Conservation (phyloP, 2,888 invertebrate genomes). For the Agrilus cyanescens region DNA sequence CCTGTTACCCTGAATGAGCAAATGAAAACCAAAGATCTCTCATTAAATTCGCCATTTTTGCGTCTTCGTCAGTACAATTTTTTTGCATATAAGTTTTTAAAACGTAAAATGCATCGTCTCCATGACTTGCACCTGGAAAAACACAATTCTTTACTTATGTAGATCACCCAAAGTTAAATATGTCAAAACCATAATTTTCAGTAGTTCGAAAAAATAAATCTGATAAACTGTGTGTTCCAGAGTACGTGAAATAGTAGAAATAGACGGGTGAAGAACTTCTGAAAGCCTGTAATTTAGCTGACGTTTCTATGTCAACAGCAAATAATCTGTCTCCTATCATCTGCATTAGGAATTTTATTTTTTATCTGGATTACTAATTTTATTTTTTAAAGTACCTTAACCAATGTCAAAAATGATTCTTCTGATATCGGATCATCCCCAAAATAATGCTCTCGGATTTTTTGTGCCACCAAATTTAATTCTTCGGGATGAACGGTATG, state of each 20-base stretch:
- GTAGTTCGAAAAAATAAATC: too few relatives aligned
- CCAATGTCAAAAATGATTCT: conserved; percentile 14
- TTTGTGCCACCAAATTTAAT: conserved; percentile 36
- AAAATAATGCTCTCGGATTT: conserved; percentile 46
- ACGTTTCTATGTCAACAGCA: conserved; percentile 41
- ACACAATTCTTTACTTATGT: not conserved
- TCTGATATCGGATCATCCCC: conserved; percentile 37
- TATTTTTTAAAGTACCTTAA: conserved; percentile 10
- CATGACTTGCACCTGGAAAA: conserved; percentile 48
- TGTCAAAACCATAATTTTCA: not conserved
- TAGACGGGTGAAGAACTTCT: conserved; percentile 44
- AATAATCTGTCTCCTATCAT: conserved; percentile 52
- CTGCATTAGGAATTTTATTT: conserved; percentile 21
- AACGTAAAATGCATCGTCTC: conserved; percentile 47
- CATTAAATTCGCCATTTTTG: conserved; percentile 40
- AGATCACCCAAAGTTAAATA: not conserved
- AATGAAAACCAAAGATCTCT: conserved; percentile 44
- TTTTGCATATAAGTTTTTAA: conserved; percentile 33
- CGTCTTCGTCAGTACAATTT: conserved; percentile 35
- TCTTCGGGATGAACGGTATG: conserved; percentile 41
- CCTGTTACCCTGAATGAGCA: conserved; percentile 46
- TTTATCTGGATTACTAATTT: too few relatives aligned
- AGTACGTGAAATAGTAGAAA: conserved; percentile 45
- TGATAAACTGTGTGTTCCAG: not conserved
- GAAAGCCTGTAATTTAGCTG: conserved; percentile 43